These are phyloP conservation scores for Paramisgurnus dabryanus DNA, from an alignment of 2,113 vertebrate species.

Conservation along the genomic window DNA sequence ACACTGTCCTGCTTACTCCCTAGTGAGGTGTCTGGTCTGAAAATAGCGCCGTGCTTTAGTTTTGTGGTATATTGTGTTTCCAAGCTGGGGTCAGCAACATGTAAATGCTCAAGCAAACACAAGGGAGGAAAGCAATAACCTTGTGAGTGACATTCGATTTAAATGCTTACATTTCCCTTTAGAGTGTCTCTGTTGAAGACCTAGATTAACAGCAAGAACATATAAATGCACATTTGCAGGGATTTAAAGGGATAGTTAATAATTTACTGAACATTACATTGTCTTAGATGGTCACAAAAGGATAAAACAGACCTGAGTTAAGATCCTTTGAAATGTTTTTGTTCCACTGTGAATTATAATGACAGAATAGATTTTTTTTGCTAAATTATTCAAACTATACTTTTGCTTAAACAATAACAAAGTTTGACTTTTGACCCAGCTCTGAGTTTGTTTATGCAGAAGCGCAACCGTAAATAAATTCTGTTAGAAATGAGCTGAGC, in stretches of 20 bases:
- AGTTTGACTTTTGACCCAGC: constrained; percentile 17
- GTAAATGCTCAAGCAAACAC: constrained; percentile 70
- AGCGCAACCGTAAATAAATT: constrained; percentile 26
- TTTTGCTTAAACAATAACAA: background rate
- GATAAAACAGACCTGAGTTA: too few species aligned
- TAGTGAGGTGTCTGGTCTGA: constrained; percentile 53
- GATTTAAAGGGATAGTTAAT: constrained; percentile 44
- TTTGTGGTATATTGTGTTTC: constrained; percentile 74
- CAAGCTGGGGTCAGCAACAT: constrained; percentile 74
- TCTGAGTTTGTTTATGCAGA: constrained; percentile 46
- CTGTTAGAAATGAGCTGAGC: background rate
- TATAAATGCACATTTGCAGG: constrained; percentile 57
- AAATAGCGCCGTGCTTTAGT: constrained; percentile 62
- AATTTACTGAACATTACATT: too few species aligned
- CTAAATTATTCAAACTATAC: background rate
- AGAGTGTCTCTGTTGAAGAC: constrained; percentile 56
- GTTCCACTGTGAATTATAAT: too few species aligned
- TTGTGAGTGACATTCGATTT: constrained; percentile 76
- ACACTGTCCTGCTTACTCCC: constrained; percentile 62
- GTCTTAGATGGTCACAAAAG: too few species aligned
- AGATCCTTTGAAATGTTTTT: too few species aligned
- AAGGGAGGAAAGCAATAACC: constrained; percentile 69
- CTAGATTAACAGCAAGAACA: constrained; percentile 55
- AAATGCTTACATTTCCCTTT: constrained; percentile 73
- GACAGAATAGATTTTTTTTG: too few species aligned